Evolutionary conservation across 2,888 invertebrate genomes (phyloP).

Genomic region (Agrotis puta): DNA sequence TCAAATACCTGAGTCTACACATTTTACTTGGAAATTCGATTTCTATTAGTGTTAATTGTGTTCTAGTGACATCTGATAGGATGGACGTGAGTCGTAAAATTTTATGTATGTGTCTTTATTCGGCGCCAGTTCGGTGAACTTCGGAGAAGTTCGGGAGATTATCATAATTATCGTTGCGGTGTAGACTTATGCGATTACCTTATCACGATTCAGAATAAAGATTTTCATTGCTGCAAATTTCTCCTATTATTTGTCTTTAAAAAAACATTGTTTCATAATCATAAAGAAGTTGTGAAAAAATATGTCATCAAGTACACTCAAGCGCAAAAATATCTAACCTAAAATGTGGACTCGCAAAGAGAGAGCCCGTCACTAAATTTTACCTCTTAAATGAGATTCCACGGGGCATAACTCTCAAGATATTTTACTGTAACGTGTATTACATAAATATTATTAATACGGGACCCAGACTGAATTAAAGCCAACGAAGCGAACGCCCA

Average conservation of each 20-base stretch:
- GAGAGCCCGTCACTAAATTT: conserved; percentile 57
- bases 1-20: conserved; percentile 39
- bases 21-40: conserved; percentile 63
- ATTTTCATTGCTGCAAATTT: neutral
- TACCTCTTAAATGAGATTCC: conserved; percentile 65
- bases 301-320: conserved; percentile 11
- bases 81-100: conserved; percentile 61
- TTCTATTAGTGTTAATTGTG: conserved; percentile 66
- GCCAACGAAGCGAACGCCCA: conserved; percentile 73
- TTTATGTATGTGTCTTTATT: conserved; percentile 63
- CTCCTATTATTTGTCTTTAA: neutral
- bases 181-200: conserved; percentile 8
- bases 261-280: neutral
- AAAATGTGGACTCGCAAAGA: conserved; percentile 27
- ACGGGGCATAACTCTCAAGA: conserved; percentile 65
- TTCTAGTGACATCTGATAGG: conserved; percentile 53
- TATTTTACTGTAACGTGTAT: conserved; percentile 67
- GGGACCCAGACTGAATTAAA: conserved; percentile 74
- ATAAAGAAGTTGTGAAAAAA: neutral
- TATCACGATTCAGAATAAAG: conserved; percentile 16
- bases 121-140: conserved; percentile 48
- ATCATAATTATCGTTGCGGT: conserved; percentile 55
- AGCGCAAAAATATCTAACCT: conserved; percentile 29
- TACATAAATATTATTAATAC: conserved; percentile 79
- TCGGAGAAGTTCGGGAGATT: conserved; percentile 51